phyloP scores from a whole-genome alignment of 2,888 invertebrate genomes.

The Cataglyphis cursor region DNA sequence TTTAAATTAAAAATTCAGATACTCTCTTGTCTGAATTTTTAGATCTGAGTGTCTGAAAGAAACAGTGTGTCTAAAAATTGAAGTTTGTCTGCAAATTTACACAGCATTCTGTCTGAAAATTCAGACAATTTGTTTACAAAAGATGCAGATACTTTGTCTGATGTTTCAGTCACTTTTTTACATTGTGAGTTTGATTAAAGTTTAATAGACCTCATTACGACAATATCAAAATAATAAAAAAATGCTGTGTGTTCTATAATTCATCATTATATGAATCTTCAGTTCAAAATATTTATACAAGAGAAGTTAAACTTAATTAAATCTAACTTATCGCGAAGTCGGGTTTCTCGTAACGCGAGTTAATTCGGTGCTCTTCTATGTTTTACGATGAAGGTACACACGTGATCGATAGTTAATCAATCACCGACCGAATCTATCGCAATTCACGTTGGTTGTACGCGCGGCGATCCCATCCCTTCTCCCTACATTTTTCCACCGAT shows the following conservation, averaged over 20 bases:
- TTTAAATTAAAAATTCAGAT: not conserved
- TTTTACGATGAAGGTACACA: slow-evolving; percentile 7
- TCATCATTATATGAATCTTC: not conserved
- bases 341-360: not conserved
- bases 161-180: too few relatives aligned
- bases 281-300: not conserved
- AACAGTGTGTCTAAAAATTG: too few relatives aligned
- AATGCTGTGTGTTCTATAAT: not conserved
- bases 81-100: too few relatives aligned
- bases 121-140: too few relatives aligned
- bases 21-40: too few relatives aligned
- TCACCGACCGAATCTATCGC: slow-evolving; percentile 41
- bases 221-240: not conserved
- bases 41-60: too few relatives aligned
- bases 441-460: slow-evolving; percentile 38
- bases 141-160: too few relatives aligned
- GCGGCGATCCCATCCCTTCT: slow-evolving; percentile 36
- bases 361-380: slow-evolving; percentile 7
- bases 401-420: slow-evolving; percentile 45
- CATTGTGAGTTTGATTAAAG: not conserved
- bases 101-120: too few relatives aligned
- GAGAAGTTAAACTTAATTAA: not conserved
- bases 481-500: slow-evolving; percentile 38
- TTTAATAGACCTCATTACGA: not conserved
- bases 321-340: not conserved